A percentile compares a stretch with the other conserved stretches of the same genome.
phyloP scores from a whole-genome alignment of 2,113 vertebrate genomes.

The Entomyzon cyanotis region DNA sequence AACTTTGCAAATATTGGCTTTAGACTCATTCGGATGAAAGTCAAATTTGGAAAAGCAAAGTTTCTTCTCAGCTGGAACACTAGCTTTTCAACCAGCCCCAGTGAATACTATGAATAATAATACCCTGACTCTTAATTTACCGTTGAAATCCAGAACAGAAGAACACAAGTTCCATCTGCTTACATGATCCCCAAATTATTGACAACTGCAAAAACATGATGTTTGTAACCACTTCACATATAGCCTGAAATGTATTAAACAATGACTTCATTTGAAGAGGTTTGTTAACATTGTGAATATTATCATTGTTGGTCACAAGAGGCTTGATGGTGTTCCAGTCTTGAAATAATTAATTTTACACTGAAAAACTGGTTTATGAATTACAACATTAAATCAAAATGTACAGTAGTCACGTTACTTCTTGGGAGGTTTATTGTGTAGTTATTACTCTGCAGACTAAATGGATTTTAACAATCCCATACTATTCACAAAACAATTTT shows the following conservation, averaged over 20 bases:
- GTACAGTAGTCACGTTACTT: constrained; percentile 14
- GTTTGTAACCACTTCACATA: constrained; percentile 21
- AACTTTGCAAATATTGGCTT: constrained; percentile 5
- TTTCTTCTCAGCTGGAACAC: background rate
- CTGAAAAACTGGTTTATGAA: constrained; percentile 1
- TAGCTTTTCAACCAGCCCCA: background rate
- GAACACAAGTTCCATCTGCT: background rate
- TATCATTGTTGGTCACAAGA: constrained; percentile 48
- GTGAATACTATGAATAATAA: background rate
- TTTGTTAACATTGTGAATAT: constrained; percentile 39
- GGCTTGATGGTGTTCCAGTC: constrained; percentile 27
- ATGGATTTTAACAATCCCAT: background rate
- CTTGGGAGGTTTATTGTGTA: constrained; percentile 30
- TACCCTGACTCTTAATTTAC: background rate
- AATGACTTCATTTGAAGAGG: constrained; percentile 49
- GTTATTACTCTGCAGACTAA: background rate
- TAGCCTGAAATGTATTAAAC: constrained; percentile 33
- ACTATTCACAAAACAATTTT: background rate
- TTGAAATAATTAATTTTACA: constrained; percentile 34
- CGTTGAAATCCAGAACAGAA: background rate
- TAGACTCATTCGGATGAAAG: background rate
- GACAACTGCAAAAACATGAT: background rate
- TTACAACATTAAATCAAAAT: constrained; percentile 22
- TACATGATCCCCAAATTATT: background rate
- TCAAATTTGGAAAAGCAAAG: background rate